Conservation (phyloP, 2,888 invertebrate species). For the Zootermopsis nevadensis region DNA sequence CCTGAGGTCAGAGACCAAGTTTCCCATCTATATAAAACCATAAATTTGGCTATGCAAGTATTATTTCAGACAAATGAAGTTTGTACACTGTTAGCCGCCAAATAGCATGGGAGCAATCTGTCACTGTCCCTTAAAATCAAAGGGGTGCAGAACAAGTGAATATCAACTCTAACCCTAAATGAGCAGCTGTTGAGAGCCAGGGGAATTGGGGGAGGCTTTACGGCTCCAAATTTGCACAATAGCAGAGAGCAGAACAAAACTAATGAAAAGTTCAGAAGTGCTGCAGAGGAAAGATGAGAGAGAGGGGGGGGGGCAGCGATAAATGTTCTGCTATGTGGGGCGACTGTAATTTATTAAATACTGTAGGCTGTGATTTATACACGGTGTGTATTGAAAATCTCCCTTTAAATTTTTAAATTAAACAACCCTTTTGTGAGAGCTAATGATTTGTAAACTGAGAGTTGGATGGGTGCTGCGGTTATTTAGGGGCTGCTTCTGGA, state of each 20-base stretch:
- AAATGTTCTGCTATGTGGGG: not conserved
- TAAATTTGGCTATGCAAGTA: too few species aligned
- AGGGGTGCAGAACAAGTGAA: not conserved
- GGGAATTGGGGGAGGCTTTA: not conserved
- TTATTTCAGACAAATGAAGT: too few species aligned
- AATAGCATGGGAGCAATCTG: not conserved
- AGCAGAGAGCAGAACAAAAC: not conserved
- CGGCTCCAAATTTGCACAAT: not conserved
- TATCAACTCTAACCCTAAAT: not conserved
- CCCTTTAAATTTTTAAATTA: not conserved
- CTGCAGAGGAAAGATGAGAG: not conserved
- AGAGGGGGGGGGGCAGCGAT: too few species aligned
- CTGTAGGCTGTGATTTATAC: conserved; percentile 23
- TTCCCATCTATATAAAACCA: too few species aligned
- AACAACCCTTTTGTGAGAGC: not conserved
- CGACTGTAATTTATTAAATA: conserved; percentile 13
- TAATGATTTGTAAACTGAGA: conserved; percentile 33
- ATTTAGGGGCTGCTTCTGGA: not conserved
- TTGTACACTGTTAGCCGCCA: too few species aligned
- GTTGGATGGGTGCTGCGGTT: not conserved
- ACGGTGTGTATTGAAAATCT: conserved; percentile 20
- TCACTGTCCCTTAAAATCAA: not conserved
- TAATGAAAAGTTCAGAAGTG: not conserved
- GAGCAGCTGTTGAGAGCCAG: not conserved
- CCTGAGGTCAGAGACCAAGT: too few species aligned